Conservation (phyloP, 2,888 invertebrate species). For the Caenorhabditis macrosperma region DNA sequence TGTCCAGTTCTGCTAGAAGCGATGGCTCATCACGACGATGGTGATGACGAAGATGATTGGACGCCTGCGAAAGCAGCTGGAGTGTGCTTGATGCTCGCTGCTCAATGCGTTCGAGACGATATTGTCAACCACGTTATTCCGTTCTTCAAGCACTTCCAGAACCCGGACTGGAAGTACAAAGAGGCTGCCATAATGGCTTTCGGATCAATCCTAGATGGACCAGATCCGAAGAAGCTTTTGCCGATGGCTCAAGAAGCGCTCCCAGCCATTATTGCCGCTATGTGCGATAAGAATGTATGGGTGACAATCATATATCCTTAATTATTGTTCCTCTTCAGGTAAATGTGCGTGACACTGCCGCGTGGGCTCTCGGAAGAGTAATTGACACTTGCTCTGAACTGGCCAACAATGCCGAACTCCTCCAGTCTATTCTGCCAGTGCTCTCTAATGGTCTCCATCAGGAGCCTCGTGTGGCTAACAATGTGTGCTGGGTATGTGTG, state of each 20-base stretch:
- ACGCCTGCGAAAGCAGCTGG: conserved; percentile 99
- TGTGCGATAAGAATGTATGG: conserved; percentile 94
- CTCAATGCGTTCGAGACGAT: conserved; percentile 96
- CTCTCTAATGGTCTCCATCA: conserved; percentile 87
- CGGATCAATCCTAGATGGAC: conserved; percentile 92
- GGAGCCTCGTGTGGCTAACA: conserved; percentile 96
- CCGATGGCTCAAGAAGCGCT: conserved; percentile 96
- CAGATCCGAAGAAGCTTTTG: conserved; percentile 90
- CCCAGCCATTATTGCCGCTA: conserved; percentile 93
- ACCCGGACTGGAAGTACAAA: conserved; percentile 82
- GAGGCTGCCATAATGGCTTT: conserved; percentile 99
- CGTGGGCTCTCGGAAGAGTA: conserved; percentile 98
- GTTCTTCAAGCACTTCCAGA: conserved; percentile 96
- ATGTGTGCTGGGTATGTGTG: conserved; percentile 93
- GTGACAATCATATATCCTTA: background rate
- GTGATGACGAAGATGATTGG: conserved; percentile 99
- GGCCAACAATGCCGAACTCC: conserved; percentile 71
- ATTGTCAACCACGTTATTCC: conserved; percentile 94
- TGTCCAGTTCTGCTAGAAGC: conserved; percentile 48
- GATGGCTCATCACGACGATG: conserved; percentile 83
- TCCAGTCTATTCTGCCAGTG: conserved; percentile 83
- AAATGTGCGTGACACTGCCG: conserved; percentile 92
- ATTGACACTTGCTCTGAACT: conserved; percentile 86
- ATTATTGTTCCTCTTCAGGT: conserved; percentile 60
- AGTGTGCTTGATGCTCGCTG: conserved; percentile 96